These are phyloP conservation scores for Sinopyrophorus schimmeli DNA, from an alignment of 2,888 invertebrate species.

Conservation along the genomic window DNA sequence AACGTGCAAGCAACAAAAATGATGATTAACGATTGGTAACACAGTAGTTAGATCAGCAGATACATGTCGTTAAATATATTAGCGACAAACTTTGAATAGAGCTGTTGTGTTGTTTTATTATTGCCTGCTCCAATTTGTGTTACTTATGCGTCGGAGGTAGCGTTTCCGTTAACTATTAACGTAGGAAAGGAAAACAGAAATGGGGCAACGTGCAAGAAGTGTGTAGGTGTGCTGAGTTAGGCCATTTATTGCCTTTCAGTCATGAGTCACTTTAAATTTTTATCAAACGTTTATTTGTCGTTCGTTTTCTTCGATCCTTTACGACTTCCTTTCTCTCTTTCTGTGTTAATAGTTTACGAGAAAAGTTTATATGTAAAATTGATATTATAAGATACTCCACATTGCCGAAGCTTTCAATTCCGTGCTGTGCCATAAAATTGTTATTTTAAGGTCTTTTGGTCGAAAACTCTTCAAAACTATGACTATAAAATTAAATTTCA, in stretches of 20 bases:
- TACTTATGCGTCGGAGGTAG: slow-evolving; percentile 19
- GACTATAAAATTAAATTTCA: no score
- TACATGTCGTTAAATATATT: slow-evolving; percentile 47
- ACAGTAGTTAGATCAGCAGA: slow-evolving; percentile 48
- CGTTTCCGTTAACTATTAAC: background rate
- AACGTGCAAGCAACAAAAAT: slow-evolving; percentile 41
- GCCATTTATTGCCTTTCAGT: slow-evolving; percentile 22
- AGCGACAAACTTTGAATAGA: slow-evolving; percentile 50
- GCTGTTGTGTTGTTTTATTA: slow-evolving; percentile 45
- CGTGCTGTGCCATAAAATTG: slow-evolving; percentile 11
- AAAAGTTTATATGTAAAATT: slow-evolving; percentile 7
- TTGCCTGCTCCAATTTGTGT: slow-evolving; percentile 18
- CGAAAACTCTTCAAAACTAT: no score
- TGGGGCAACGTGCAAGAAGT: slow-evolving; percentile 20
- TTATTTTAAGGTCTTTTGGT: no score
- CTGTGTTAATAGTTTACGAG: background rate
- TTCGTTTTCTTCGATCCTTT: slow-evolving; percentile 13
- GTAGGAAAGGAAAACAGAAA: slow-evolving; percentile 8
- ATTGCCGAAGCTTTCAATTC: slow-evolving; percentile 4
- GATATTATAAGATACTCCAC: slow-evolving; percentile 6
- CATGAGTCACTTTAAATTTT: slow-evolving; percentile 22
- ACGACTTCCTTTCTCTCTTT: slow-evolving; percentile 18
- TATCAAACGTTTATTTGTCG: slow-evolving; percentile 17
- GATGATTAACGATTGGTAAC: slow-evolving; percentile 46
- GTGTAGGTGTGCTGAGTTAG: slow-evolving; percentile 18